Base-by-base conservation (phyloP, 2,113 vertebrate genomes). In the Garra rufa region DNA sequence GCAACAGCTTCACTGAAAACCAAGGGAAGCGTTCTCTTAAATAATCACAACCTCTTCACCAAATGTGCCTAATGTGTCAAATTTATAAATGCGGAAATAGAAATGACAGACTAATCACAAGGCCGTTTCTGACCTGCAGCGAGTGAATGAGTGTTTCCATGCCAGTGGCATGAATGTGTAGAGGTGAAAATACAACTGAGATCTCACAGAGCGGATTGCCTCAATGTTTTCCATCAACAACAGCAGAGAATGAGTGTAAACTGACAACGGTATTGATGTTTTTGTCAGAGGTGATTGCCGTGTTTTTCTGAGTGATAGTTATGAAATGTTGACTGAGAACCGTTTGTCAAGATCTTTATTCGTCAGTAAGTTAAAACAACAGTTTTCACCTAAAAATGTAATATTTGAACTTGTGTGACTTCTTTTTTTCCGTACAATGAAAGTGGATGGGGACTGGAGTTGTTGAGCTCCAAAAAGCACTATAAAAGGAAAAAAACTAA, bases 191-290 rank as follows among this genome's bases (percentile, higher is more conserved):
- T 50, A 61, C 24, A 75, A 21, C 30, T 81, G 43, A 17, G 76
- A 57, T 28, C 41, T 34, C 19, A 24, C 30, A 41, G 69, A 55
- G 34, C 63, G 34, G 55, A 41, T 76, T 14, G 21, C 2, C 50
- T 57, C 75, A 10, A n/a, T 55, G 24, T 74, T 46, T 74, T 48
- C 71, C 13, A 30, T 30, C 14, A 8, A 30, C 46, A 52, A 34
- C 34, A 34, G 34, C 76, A 11, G 14, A 59, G 74, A 48, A 38
- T 7, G 73, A 26, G 26, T 52, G 74, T 76, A 38, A 76, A 76
- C 26, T 76, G 74, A 11, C 74, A 55, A 34, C 4, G 34, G 74
- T 38, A 38, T 75, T 75, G 73, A 50, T 76, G 28, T 76, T 76
- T 76, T 76, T 30, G 74, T 76, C 48, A 13, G 28, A 1, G 17